Base-by-base conservation (phyloP, 1,140 invertebrate species). In the Papilio dardanus region DNA sequence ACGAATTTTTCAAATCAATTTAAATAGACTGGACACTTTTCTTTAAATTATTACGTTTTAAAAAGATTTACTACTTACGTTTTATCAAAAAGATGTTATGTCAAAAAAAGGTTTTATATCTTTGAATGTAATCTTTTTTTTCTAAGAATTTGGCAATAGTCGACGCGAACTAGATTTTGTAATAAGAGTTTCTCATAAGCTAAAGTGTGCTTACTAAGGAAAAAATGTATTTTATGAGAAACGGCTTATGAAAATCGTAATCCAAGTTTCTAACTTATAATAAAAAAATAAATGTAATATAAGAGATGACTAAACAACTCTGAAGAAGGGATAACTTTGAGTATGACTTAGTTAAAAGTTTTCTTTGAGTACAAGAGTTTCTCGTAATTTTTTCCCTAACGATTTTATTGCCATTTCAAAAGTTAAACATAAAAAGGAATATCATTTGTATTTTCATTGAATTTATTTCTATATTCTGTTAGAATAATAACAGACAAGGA, bases 271-370 rank as follows among this genome's bases (percentile, higher is more conserved):
- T 14, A 62, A 62, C 21, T 62, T 62, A 62, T 62, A 62, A 62
- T 54, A 24, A 24, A 10, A n/a, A 62, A 62, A 62, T 62, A 62
- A 62, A 62, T 28, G 12, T 62, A 62, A 62, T 28, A 62, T 62
- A 28, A 62, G 24, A 30, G 10, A 62, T 28, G 12, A 62, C 24
- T 62, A 62, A 62, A 62, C 24, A 62, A 62, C 54, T 62, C 54
- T 62, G 54, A 30, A 28, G 54, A 28, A 62, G 54, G 24, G 4
- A 62, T 28, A 28, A 62, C 21, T 30, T 62, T 5, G 3, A 62
- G 54, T 14, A 62, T 62, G 21, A 62, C 54, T 28, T 62, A 62
- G 24, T 62, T 62, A 62, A 62, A 62, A 62, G 21, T 62, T 62
- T 58, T 62, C 21, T 62, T 28, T 62, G 10, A 28, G 7, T 62